These are phyloP conservation scores for Buathra laborator DNA, from an alignment of 2,888 invertebrate genomes.

Conservation along the genomic window DNA sequence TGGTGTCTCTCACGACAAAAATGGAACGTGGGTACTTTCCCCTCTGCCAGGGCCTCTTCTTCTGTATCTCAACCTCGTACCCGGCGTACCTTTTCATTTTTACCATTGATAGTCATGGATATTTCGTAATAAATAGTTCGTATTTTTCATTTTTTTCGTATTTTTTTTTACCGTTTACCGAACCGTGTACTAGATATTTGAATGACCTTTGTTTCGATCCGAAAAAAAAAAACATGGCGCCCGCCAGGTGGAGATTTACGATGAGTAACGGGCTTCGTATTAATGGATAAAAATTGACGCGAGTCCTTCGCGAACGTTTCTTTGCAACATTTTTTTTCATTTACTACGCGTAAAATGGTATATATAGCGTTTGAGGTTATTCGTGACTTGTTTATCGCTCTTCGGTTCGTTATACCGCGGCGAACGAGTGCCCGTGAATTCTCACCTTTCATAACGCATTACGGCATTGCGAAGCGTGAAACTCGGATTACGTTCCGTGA, in stretches of 20 bases:
- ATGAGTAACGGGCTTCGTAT: neutral
- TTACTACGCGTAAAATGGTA: neutral
- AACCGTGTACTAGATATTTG: neutral
- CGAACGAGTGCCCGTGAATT: slow-evolving; percentile 31
- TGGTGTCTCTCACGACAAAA: slow-evolving; percentile 78
- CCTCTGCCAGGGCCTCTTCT: slow-evolving; percentile 58
- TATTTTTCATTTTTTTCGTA: slow-evolving; percentile 4
- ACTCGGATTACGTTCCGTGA: neutral
- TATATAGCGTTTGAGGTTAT: neutral
- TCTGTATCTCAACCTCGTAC: slow-evolving; percentile 47
- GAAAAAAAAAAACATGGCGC: neutral
- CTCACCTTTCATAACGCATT: slow-evolving; percentile 29
- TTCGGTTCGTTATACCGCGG: slow-evolving; percentile 31
- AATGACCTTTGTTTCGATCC: neutral
- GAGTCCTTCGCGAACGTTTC: slow-evolving; percentile 12
- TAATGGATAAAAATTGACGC: slow-evolving; percentile 24
- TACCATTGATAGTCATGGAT: slow-evolving; percentile 49
- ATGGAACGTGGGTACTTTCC: slow-evolving; percentile 83
- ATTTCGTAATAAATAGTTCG: slow-evolving; percentile 47
- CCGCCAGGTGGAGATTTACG: neutral
- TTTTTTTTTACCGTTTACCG: slow-evolving; percentile 17
- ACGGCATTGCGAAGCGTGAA: neutral
- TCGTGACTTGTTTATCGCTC: slow-evolving; percentile 8
- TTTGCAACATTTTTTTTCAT: neutral
- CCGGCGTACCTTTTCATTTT: slow-evolving; percentile 40